These are phyloP conservation scores for Anguilla marmorata DNA, from an alignment of 2,797 vertebrate species.

Conservation along the genomic window DNA sequence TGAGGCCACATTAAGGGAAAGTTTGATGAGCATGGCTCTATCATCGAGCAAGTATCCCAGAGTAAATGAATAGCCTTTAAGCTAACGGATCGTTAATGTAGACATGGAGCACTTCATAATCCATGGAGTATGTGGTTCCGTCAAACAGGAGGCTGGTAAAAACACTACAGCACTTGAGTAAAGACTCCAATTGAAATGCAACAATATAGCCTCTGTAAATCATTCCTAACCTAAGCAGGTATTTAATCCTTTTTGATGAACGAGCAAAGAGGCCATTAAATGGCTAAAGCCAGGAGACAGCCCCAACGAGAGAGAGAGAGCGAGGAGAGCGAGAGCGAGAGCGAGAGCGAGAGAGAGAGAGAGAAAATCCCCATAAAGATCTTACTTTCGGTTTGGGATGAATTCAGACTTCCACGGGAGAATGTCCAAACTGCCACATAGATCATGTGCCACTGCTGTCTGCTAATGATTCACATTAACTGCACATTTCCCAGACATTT, in stretches of 20 bases:
- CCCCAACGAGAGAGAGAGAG: too few species aligned
- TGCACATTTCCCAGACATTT: slow-evolving; percentile 13
- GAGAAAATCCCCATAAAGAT: not conserved
- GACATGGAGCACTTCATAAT: not conserved
- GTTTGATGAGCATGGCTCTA: not conserved
- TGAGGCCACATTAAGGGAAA: not conserved
- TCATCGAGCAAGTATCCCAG: not conserved
- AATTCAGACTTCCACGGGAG: not conserved
- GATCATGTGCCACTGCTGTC: not conserved
- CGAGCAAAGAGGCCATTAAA: too few species aligned
- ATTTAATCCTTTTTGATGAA: not conserved
- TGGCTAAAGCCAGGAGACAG: too few species aligned
- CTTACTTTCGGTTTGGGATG: not conserved
- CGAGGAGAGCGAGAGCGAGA: not conserved
- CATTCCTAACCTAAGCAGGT: not conserved
- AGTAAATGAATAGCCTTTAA: not conserved
- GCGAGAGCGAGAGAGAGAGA: not conserved
- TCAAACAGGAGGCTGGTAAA: not conserved
- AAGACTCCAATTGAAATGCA: not conserved
- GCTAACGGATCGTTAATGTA: not conserved
- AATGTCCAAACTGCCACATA: not conserved
- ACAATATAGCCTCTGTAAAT: not conserved
- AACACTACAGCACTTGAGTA: not conserved
- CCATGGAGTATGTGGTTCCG: not conserved
- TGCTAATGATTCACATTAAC: not conserved